A percentile compares a stretch with the other conserved stretches of the same genome.
phyloP scores from a whole-genome alignment of 2,888 invertebrate species.

The Druceiella hillmani region DNA sequence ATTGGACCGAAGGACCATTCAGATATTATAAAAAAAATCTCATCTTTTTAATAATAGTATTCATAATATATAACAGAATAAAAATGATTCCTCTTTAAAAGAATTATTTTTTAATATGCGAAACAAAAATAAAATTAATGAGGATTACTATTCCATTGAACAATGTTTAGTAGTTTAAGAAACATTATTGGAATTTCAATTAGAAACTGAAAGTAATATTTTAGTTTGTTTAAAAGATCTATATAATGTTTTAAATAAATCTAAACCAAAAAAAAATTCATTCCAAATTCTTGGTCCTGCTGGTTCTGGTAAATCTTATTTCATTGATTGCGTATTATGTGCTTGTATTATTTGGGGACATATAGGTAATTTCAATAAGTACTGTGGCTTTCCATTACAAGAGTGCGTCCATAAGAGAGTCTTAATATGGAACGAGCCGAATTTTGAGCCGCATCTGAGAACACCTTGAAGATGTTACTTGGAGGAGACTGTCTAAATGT shows the following conservation, averaged over 20 bases:
- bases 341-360: conserved; percentile 13
- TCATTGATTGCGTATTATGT: conserved; percentile 13
- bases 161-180: too few species aligned
- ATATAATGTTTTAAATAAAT: conserved; percentile 1
- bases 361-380: conserved; percentile 16
- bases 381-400: conserved; percentile 19
- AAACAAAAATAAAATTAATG: conserved; percentile 4
- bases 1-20: conserved; percentile 10
- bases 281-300: conserved; percentile 13
- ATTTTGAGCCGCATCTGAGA: conserved; percentile 18
- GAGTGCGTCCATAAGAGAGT: conserved; percentile 19
- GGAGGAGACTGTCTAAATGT: conserved; percentile 14
- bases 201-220: too few species aligned
- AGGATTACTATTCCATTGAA: conserved; percentile 6
- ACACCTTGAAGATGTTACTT: conserved; percentile 20
- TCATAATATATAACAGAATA: conserved; percentile 9
- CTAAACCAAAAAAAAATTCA: conserved; percentile 11
- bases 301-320: conserved; percentile 12
- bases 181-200: too few species aligned
- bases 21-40: conserved; percentile 7
- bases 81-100: conserved; percentile 6
- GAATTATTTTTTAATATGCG: conserved; percentile 8
- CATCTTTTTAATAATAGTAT: conserved; percentile 7
- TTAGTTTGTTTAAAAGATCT: too few species aligned
- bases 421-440: conserved; percentile 22